phyloP scores from a whole-genome alignment of 2,797 vertebrate genomes.

The Phataginus tetradactyla region DNA sequence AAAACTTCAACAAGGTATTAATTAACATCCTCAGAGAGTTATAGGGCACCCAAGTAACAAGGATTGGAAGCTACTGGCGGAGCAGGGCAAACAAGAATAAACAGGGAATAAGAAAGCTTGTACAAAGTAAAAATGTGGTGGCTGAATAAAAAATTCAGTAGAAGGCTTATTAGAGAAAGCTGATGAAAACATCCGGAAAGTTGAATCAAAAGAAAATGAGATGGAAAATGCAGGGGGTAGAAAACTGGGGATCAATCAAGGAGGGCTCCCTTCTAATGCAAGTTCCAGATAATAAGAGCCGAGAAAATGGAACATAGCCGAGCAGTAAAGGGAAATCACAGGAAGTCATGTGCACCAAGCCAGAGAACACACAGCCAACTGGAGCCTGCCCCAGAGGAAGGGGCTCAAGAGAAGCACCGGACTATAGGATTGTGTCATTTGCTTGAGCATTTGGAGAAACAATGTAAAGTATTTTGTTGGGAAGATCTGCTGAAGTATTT shows the following conservation, averaged over 20 bases:
- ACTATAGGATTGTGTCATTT: rapidly evolving
- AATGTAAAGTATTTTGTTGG: not conserved
- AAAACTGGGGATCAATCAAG: not conserved
- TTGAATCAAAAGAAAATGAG: slow-evolving; percentile 29
- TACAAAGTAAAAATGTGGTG: not conserved
- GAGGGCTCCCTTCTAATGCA: not conserved
- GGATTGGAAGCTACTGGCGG: not conserved
- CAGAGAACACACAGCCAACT: not conserved
- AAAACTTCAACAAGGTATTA: not conserved
- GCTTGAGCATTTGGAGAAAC: not conserved
- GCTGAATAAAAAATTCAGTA: not conserved
- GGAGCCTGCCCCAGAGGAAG: too few species aligned
- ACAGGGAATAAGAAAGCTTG: not conserved
- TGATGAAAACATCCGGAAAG: slow-evolving; percentile 5
- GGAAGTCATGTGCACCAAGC: rapidly evolving
- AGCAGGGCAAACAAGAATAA: not conserved
- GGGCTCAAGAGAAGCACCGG: not conserved
- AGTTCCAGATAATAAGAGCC: not conserved
- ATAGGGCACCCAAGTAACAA: not conserved
- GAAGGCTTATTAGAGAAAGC: not conserved
- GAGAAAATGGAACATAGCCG: not conserved
- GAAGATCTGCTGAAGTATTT: not conserved
- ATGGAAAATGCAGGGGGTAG: not conserved
- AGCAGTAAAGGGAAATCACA: not conserved
- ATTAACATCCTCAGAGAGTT: not conserved